Base-by-base conservation (phyloP, 2,888 invertebrate genomes). In the Phlogophora meticulosa region DNA sequence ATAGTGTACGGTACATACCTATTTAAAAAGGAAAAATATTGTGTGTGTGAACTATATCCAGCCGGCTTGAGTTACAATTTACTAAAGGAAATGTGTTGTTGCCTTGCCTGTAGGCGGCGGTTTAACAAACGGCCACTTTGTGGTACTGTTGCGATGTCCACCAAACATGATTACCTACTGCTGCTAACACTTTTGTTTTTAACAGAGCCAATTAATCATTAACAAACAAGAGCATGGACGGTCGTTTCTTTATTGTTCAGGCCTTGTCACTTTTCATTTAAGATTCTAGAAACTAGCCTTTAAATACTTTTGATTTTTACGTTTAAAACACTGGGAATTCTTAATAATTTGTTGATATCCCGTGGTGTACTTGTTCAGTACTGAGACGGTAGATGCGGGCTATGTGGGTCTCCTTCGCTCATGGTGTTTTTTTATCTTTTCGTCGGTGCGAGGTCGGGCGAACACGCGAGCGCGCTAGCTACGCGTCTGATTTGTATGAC, bases 351-450 rank as follows among this genome's bases (percentile, higher is more conserved):
- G 38, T 46, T 36, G 24, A n/a, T 58, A 38, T 38, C 58, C 28
- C 53, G 40, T 36, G 22, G 28, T 15, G 53, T 57, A 32, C 11
- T 59, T 62, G 17, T 63, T 81, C 85, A 85, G 80, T 82, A 82
- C 76, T 82, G 75, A 57, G 72, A 72, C 62, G 78, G 69, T 77
- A 75, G 70, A 70, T 53, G 32, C 24, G 20, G 28, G 46, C 61
- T 77, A 63, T 69, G 74, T 81, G 64, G 70, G 81, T 89, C 88
- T 88, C 87, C 64, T 86, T 89, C 85, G 58, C 85, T 76, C 83
- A 82, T 86, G 84, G 82, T 73, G 78, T 73, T 76, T n/a, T 76
- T 74, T 89, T 89, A 89, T 90, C 89, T 89, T 88, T 79, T 67
- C 38, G 65, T 36, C 56, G 60, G 43, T 56, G 68, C 71, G 66